Evolutionary conservation across 2,113 vertebrate species (phyloP), one percentile per base, ranked within the genome.

Genomic region (Bufo gargarizans): DNA sequence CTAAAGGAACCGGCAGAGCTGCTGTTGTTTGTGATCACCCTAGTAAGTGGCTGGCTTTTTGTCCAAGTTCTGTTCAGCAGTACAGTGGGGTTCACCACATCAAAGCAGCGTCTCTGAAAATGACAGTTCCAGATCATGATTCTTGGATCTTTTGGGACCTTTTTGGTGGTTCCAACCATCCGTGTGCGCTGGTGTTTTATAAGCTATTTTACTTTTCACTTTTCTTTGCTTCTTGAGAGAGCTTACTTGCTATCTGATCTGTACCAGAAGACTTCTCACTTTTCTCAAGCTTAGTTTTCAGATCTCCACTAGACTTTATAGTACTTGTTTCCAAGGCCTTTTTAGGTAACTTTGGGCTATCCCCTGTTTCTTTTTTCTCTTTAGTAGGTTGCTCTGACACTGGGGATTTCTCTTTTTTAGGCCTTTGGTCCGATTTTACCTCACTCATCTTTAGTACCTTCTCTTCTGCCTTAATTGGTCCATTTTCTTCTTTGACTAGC

Each of bases 201-300:
- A 19, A 82, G 16, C 50, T 72, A 22, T 82, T 83, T 93, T 90
- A 92, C 88, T 93, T 94, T 86, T 91, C 87, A 9, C 84, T 94
- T 92, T 96, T 96, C 91, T 95, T 90, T 1, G 63, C 86, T 86
- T 90, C 92, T 89, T 95, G 95, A 8, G 91, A 14, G 9, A 90
- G 76, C 72, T 92, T 95, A 87, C 90, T 92, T 4, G 95, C 95
- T 91, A 95, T 96, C 43, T 94, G 89, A 53, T 97, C 96, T 1
- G 95, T 95, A 91, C 94, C 91, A 33, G 95, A 96, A 16, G 96
- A 95, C 83, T 97, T 97, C 86, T 97, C 96, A 1, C 79, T 92
- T 89, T 95, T 97, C 77, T 94, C 96, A 0, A 59, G 78, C 6
- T 95, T 92, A 4, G 77, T 89, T 0, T 93, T 93, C 77, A 86